Evolutionary conservation across 2,888 invertebrate species (phyloP), one percentile per base, ranked within the genome.

Genomic region (Pycnomerus fuliginosus): DNA sequence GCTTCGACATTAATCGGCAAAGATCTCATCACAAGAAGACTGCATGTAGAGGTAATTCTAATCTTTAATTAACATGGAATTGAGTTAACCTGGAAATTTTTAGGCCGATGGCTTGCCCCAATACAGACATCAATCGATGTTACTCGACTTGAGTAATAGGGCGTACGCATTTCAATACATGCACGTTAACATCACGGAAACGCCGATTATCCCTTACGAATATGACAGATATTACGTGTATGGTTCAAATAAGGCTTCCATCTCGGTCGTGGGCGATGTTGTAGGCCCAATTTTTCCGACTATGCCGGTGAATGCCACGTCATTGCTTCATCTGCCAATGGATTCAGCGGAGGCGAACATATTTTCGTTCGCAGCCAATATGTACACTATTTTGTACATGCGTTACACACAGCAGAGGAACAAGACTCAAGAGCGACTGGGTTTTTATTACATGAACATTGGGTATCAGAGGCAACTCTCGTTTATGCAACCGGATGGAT

Each of bases 331-430:
- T 58, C 64, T 92, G 53, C 92, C 92, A 0, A 90, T 91, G 90
- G 91, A 92, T 65, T 87, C 87, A 0, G 95, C 88, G 0, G 97
- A 98, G 69, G 94, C 95, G 70, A 94, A 91, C 67, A 90, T 96
- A 80, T 98, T 94, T 74, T 94, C 94, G 55, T 95, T 98, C 73
- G 96, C 96, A 0, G 90, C 90, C 10, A 96, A 94, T 74, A 82
- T 96, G 72, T 90, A 92, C 73, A 89, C 92, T 1, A 85, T 90
- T 0, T 77, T 90, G 63, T 95, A 94, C 73, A 92, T 96, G 88
- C 80, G 93, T 4, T 76, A 87, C 43, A 90, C 93, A 38, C 92
- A 93, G 72, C 93, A 94, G 65, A 78, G 92, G 8, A 89, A 90
- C 69, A 78, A 84, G 30, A 87, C 87, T 0, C 72, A 86, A n/a